Conservation (phyloP, 1,140 invertebrate species). For the Aphelinus atriplicis region DNA sequence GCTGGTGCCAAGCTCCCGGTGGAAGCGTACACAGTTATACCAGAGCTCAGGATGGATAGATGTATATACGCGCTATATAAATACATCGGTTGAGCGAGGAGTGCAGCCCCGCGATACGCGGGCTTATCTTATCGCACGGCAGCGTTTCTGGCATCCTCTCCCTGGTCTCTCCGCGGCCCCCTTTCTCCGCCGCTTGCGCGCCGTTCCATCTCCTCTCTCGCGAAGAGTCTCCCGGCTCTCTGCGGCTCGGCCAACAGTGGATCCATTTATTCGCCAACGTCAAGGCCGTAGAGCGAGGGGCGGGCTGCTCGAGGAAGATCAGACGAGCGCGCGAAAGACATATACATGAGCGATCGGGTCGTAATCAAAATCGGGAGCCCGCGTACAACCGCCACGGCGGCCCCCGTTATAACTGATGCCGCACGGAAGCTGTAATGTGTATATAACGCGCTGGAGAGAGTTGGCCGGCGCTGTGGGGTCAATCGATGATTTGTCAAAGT, state of each 20-base stretch:
- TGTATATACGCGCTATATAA: too few relatives aligned
- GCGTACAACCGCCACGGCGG: too few relatives aligned
- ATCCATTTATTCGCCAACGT: conserved; percentile 64
- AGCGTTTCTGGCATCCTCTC: conserved; percentile 55
- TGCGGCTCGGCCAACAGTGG: conserved; percentile 54
- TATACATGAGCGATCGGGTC: too few relatives aligned
- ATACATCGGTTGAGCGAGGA: not conserved
- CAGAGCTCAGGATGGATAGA: too few relatives aligned
- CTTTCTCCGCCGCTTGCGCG: conserved; percentile 42
- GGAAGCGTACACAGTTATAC: too few relatives aligned
- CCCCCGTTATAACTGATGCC: too few relatives aligned
- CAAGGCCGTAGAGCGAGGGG: conserved; percentile 51
- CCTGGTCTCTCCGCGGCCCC: conserved; percentile 39
- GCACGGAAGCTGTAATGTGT: too few relatives aligned
- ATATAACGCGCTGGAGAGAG: too few relatives aligned
- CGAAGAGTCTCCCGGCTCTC: not conserved
- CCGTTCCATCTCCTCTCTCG: conserved; percentile 35
- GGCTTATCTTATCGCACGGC: conserved; percentile 62
- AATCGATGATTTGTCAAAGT: conserved; percentile 59
- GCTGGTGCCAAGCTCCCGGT: too few relatives aligned
- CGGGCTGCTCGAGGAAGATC: not conserved
- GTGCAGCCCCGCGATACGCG: conserved; percentile 45
- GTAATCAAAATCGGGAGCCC: too few relatives aligned
- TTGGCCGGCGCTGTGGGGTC: conserved; percentile 19
- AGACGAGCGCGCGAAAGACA: conserved; percentile 9